These are phyloP conservation scores for Athalia rosae DNA, from an alignment of 2,888 invertebrate genomes.

Conservation along the genomic window DNA sequence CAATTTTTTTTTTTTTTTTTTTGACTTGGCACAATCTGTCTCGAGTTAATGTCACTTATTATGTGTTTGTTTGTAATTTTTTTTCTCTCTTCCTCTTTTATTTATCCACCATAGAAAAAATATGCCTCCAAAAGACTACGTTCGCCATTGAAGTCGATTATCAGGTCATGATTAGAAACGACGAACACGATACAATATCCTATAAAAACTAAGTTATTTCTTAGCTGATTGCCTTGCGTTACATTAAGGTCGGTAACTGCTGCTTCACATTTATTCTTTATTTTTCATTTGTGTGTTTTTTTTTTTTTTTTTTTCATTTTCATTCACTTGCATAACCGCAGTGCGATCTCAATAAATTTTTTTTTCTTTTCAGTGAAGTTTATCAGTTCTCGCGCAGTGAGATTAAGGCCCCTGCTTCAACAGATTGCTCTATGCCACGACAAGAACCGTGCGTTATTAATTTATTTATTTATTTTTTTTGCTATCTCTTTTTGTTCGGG, in stretches of 20 bases:
- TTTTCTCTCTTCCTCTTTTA: slow-evolving; percentile 49
- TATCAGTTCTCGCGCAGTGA: slow-evolving; percentile 66
- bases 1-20: slow-evolving; percentile 34
- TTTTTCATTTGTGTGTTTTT: slow-evolving; percentile 18
- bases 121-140: slow-evolving; percentile 59
- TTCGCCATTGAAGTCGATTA: slow-evolving; percentile 53
- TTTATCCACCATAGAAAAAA: slow-evolving; percentile 62
- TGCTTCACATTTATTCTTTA: background rate
- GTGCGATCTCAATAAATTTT: background rate
- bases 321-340: background rate
- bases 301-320: slow-evolving; percentile 5
- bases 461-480: background rate
- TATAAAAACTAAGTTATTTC: slow-evolving; percentile 73
- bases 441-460: slow-evolving; percentile 55
- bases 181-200: slow-evolving; percentile 69
- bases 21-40: slow-evolving; percentile 40
- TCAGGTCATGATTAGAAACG: slow-evolving; percentile 50
- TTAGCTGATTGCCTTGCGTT: slow-evolving; percentile 73
- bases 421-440: slow-evolving; percentile 72
- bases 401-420: slow-evolving; percentile 74
- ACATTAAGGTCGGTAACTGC: slow-evolving; percentile 65
- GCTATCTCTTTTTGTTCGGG: background rate
- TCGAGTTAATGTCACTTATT: background rate
- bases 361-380: slow-evolving; percentile 27
- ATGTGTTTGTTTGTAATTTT: slow-evolving; percentile 48